Percentiles rank a stretch among this genome's conserved stretches.
phyloP scores from a whole-genome alignment of 1,140 invertebrate species.

The Periplaneta americana region DNA sequence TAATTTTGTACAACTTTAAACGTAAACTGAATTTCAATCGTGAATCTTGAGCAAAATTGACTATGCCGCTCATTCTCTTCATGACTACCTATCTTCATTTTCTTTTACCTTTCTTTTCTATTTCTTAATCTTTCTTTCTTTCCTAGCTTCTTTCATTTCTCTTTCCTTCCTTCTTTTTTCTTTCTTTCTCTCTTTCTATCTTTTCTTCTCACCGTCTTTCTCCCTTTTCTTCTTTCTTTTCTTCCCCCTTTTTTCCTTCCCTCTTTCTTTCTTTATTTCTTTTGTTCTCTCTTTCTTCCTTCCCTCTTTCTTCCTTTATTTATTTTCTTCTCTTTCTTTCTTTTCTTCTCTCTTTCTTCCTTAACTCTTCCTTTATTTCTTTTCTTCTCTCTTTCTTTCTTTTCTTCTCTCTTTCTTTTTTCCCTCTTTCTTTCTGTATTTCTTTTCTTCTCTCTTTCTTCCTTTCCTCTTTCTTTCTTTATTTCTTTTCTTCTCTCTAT shows the following conservation, averaged over 20 bases:
- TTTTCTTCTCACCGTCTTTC: neutral
- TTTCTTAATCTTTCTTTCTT: neutral
- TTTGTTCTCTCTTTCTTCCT: slow-evolving; percentile 16
- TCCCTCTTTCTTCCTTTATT: neutral
- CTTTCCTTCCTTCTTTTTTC: neutral
- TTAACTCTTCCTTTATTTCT: neutral
- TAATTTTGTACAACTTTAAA: too few species aligned
- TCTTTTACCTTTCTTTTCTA: neutral
- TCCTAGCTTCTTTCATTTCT: too few species aligned
- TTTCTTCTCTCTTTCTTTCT: neutral
- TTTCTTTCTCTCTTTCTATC: neutral
- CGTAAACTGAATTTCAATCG: too few species aligned
- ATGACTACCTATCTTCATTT: too few species aligned
- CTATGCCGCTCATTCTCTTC: too few species aligned
- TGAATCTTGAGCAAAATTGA: too few species aligned
- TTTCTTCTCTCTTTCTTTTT: neutral
- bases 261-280: slow-evolving; percentile 17
- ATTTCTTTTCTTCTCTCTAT: too few species aligned
- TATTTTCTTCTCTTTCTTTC: slow-evolving; percentile 1
- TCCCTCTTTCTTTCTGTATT: too few species aligned
- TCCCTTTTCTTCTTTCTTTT: neutral
- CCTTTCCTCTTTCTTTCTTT: neutral
- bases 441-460: neutral
- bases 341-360: neutral
- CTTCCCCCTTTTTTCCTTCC: slow-evolving; percentile 12